Percentiles rank a stretch among this genome's conserved stretches.
phyloP scores from a whole-genome alignment of 2,797 vertebrate species.

The Neomorphus geoffroyi region DNA sequence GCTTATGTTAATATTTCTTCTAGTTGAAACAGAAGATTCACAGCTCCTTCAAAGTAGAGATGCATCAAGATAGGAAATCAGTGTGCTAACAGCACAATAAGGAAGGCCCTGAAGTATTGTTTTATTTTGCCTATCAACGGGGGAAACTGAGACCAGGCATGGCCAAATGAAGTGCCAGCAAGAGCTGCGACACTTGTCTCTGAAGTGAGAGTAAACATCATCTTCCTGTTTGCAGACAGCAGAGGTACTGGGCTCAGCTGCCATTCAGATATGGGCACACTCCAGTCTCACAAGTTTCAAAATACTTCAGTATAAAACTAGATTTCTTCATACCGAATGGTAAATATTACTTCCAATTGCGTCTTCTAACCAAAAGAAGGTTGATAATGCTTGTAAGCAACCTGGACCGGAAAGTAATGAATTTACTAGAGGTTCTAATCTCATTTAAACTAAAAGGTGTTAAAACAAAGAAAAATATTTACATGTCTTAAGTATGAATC shows the following conservation, averaged over 20 bases:
- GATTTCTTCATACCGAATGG: neutral
- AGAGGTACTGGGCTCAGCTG: neutral
- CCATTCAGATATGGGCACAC: neutral
- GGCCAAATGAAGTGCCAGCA: neutral
- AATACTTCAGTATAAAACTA: neutral
- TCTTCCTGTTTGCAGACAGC: neutral
- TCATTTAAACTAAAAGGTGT: neutral
- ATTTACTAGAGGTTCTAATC: neutral
- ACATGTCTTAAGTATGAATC: neutral
- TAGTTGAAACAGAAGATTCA: neutral
- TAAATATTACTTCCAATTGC: neutral
- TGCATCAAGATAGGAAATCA: neutral
- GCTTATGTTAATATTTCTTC: neutral
- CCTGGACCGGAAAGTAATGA: neutral
- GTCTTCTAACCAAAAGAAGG: neutral
- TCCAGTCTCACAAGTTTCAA: neutral
- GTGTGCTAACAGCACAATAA: neutral
- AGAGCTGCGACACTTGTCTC: neutral
- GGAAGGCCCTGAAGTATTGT: neutral
- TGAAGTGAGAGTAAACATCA: neutral
- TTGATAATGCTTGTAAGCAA: neutral
- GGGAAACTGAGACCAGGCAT: neutral
- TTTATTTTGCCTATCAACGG: neutral
- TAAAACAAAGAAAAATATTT: neutral
- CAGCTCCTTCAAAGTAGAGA: neutral